Evolutionary conservation across 2,797 vertebrate species (phyloP), one percentile per base, ranked within the genome.

Genomic region (Sciaenops ocellatus): DNA sequence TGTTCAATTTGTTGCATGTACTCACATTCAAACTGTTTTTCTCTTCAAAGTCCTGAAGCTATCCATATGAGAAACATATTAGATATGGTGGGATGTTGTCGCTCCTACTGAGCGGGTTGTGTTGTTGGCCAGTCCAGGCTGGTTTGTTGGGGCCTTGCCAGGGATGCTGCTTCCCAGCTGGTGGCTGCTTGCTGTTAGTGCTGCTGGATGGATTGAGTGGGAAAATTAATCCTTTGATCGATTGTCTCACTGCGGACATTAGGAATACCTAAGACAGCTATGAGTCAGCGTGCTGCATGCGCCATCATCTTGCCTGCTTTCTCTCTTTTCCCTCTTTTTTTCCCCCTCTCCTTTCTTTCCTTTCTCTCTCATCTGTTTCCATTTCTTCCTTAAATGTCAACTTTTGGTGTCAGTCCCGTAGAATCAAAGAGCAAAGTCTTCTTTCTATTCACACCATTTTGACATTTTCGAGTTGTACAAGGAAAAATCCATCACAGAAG

Each of bases 221-320:
- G 86, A 90, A 90, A 94, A 91, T 91, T 82, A 92, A 90, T 90
- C 82, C 88, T 90, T 93, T 92, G 90, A 94, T 93, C 81, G 87
- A 94, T 92, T 85, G 87, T 92, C 89, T 93, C 86, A 87, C 89
- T 93, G 93, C 87, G 72, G 90, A 93, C 84, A 76, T 92, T 85
- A 89, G 86, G 85, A 92, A 90, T 82, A 90, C 82, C 89, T 86
- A 78, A 85, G 89, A 89, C 83, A 73, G 78, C 87, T 71, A 80
- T 92, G 91, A 93, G 82, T 92, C 93, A 92, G 92, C 78, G 22
- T 60, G 74, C 79, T 71, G 82, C 82, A 76, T 82, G 76, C 81
- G 5, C 83, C 78, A 69, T 67, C 81, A 75, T 72, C 79, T 76
- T 80, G 47, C 78, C 81, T 67, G 52, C 76, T 76, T 68, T 83